phyloP scores from a whole-genome alignment of 2,888 invertebrate species.

The Nyleta sp. region DNA sequence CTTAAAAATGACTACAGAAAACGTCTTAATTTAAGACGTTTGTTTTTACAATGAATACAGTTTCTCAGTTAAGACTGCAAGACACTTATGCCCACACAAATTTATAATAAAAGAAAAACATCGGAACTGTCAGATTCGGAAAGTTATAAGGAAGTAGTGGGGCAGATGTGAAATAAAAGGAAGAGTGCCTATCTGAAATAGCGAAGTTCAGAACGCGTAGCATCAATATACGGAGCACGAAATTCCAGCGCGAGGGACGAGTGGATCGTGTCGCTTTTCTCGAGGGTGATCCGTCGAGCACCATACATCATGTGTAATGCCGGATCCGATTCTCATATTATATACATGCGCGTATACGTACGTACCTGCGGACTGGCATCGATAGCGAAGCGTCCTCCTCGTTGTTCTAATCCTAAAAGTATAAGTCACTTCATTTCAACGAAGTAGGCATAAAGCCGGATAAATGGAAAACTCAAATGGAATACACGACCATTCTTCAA shows the following conservation, averaged over 20 bases:
- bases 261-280: conserved; percentile 74
- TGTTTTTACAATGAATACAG: neutral
- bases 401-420: conserved; percentile 69
- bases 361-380: conserved; percentile 65
- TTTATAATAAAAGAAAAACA: conserved; percentile 45
- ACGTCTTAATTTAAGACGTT: too few relatives aligned
- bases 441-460: conserved; percentile 69
- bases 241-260: conserved; percentile 71
- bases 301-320: conserved; percentile 81
- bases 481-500: conserved; percentile 69
- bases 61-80: conserved; percentile 20
- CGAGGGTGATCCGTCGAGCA: conserved; percentile 75
- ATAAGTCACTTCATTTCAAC: conserved; percentile 69
- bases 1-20: too few relatives aligned
- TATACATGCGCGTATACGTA: conserved; percentile 69
- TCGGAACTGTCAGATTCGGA: conserved; percentile 51
- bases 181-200: conserved; percentile 49
- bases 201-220: conserved; percentile 69
- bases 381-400: conserved; percentile 65
- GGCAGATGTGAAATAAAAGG: conserved; percentile 39
- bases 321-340: conserved; percentile 80
- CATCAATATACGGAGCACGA: conserved; percentile 81
- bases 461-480: conserved; percentile 71
- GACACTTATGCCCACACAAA: conserved; percentile 18
- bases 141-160: conserved; percentile 46